These are phyloP conservation scores for Rhyzopertha dominica DNA, from an alignment of 1,140 invertebrate genomes.

Conservation along the genomic window DNA sequence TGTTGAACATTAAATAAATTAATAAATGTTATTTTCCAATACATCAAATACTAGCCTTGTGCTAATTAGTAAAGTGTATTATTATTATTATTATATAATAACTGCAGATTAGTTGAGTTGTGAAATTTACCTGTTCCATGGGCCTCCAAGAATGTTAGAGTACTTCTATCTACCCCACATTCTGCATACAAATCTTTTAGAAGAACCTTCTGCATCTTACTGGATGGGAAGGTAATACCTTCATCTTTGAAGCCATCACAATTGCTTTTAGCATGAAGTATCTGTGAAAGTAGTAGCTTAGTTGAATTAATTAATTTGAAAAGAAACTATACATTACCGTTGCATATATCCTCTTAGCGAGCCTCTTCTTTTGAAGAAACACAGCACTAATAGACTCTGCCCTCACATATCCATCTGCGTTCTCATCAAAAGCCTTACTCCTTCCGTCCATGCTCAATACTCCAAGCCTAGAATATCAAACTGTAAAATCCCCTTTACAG, in stretches of 20 bases:
- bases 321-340: constrained; percentile 77
- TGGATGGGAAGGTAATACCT: constrained; percentile 86
- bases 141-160: constrained; percentile 61
- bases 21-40: no score
- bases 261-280: constrained; percentile 60
- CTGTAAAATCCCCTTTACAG: not conserved
- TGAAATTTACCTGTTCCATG: constrained; percentile 52
- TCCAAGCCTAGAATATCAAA: constrained; percentile 61
- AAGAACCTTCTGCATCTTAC: constrained; percentile 70
- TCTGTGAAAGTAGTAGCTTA: no score
- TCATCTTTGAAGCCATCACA: constrained; percentile 71
- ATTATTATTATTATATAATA: no score
- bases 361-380: constrained; percentile 71
- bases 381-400: constrained; percentile 73
- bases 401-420: constrained; percentile 65
- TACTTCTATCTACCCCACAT: constrained; percentile 55
- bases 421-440: constrained; percentile 84
- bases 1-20: no score
- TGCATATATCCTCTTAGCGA: constrained; percentile 69
- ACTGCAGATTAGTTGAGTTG: no score
- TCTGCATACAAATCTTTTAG: constrained; percentile 63
- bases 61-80: no score
- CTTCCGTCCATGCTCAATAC: constrained; percentile 78
- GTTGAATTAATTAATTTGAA: constrained; percentile 48
- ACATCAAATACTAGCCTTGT: no score